Conservation (phyloP, 1,140 invertebrate species). For the honey bee (Apis mellifera) region DNA sequence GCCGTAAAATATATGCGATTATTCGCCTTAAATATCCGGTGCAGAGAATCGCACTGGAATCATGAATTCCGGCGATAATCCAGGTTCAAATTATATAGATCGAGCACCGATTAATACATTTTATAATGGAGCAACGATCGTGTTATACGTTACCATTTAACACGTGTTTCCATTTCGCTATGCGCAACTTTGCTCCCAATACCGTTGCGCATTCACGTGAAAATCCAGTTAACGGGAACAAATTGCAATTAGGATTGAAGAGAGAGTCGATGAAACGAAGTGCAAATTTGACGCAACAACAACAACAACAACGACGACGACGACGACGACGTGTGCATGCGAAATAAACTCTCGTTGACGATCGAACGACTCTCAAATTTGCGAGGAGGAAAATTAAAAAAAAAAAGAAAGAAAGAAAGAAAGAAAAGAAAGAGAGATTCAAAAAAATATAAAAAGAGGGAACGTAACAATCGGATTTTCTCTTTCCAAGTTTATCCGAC, state of each 20-base stretch:
- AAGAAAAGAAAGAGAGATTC: neutral
- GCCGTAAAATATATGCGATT: neutral
- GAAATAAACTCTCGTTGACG: neutral
- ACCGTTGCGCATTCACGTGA: neutral
- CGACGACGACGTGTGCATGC: too few relatives aligned
- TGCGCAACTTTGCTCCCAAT: neutral
- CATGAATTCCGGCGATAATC: neutral
- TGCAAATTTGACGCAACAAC: neutral
- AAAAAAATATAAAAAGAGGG: neutral
- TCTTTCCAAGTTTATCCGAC: neutral
- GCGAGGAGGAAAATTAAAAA: too few relatives aligned
- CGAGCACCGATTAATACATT: conserved; percentile 20
- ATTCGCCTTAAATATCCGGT: too few relatives aligned
- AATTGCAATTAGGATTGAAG: conserved; percentile 17
- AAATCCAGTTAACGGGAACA: conserved; percentile 29
- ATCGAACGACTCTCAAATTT: rapidly evolving
- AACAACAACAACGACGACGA: too few relatives aligned
- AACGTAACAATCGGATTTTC: neutral
- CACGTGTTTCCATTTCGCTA: neutral
- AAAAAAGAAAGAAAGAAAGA: neutral
- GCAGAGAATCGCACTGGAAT: too few relatives aligned
- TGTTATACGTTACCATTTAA: neutral
- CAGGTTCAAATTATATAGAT: neutral
- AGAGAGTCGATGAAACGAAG: neutral
- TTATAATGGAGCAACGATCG: neutral